A percentile compares a stretch with the other conserved stretches of the same genome.
Conservation (phyloP, 2,888 invertebrate genomes). For the Agrilus cyanescens region DNA sequence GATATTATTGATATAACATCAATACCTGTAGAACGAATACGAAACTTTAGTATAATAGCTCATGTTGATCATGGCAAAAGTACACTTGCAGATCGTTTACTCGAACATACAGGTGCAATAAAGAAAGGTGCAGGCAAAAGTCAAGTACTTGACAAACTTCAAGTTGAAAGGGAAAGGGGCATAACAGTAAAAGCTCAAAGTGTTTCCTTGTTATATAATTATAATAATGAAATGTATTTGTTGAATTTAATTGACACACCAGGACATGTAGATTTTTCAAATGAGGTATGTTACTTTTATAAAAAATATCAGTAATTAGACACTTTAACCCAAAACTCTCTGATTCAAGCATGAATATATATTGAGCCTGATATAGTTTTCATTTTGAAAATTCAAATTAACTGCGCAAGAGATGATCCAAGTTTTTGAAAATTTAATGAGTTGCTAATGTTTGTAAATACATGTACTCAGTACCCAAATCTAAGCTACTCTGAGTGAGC, state of each 20-base stretch:
- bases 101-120: constrained; percentile 82
- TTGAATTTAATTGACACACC: constrained; percentile 96
- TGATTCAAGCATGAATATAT: neutral
- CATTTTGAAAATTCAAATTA: too few species aligned
- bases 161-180: constrained; percentile 90
- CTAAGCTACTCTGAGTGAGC: too few species aligned
- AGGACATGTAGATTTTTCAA: constrained; percentile 95
- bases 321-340: neutral
- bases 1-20: too few species aligned
- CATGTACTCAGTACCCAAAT: too few species aligned
- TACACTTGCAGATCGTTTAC: constrained; percentile 87
- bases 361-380: neutral
- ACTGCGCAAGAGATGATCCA: too few species aligned
- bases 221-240: constrained; percentile 59
- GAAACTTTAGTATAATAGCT: constrained; percentile 97
- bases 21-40: constrained; percentile 46
- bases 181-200: constrained; percentile 98
- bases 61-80: constrained; percentile 99
- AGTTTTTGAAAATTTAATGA: too few species aligned
- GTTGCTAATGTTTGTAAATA: too few species aligned
- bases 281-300: constrained; percentile 55
- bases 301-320: neutral
- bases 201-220: constrained; percentile 70
- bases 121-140: constrained; percentile 50
- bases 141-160: constrained; percentile 66